A percentile compares a stretch with the other conserved stretches of the same genome.
Conservation (phyloP, 2,888 invertebrate species). For the Cordylochernes scorpioides region DNA sequence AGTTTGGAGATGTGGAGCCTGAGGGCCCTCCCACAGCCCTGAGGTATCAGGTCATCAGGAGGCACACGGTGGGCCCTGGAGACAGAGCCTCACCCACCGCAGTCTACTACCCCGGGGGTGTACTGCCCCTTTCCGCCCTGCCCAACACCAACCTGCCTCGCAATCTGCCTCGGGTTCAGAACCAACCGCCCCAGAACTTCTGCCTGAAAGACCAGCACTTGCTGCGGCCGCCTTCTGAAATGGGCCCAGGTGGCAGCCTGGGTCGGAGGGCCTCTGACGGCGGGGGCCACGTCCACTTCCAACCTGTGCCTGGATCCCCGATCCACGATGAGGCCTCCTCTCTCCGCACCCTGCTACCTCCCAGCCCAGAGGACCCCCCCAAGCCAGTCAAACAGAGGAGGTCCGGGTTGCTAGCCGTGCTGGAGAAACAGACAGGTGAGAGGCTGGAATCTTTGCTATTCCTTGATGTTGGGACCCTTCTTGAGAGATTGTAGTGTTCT, state of each 20-base stretch:
- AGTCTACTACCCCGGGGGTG: conserved; percentile 7
- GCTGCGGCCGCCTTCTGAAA: conserved; percentile 66
- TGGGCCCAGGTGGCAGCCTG: conserved; percentile 26
- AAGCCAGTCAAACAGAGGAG: conserved; percentile 33
- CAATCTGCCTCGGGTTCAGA: conserved; percentile 52
- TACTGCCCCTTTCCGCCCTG: conserved; percentile 24
- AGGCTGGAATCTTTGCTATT: too few relatives aligned
- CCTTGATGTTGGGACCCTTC: too few relatives aligned
- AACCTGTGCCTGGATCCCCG: too few relatives aligned
- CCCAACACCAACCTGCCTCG: conserved; percentile 58
- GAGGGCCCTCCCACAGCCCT: too few relatives aligned
- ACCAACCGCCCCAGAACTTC: conserved; percentile 55
- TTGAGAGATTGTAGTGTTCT: too few relatives aligned
- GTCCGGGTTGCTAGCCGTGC: conserved; percentile 56
- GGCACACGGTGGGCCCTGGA: conserved; percentile 80
- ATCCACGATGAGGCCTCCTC: too few relatives aligned
- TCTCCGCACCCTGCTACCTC: too few relatives aligned
- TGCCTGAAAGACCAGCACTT: conserved; percentile 76
- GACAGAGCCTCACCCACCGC: conserved; percentile 34
- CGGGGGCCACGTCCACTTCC: conserved; percentile 65
- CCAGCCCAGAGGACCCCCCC: too few relatives aligned
- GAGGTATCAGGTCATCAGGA: conserved; percentile 35
- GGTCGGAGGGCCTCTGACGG: conserved; percentile 82
- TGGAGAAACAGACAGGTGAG: conserved; percentile 29
- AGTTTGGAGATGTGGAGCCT: conserved; percentile 31